Evolutionary conservation across 2,888 invertebrate species (phyloP).

Genomic region (Formica aserva): DNA sequence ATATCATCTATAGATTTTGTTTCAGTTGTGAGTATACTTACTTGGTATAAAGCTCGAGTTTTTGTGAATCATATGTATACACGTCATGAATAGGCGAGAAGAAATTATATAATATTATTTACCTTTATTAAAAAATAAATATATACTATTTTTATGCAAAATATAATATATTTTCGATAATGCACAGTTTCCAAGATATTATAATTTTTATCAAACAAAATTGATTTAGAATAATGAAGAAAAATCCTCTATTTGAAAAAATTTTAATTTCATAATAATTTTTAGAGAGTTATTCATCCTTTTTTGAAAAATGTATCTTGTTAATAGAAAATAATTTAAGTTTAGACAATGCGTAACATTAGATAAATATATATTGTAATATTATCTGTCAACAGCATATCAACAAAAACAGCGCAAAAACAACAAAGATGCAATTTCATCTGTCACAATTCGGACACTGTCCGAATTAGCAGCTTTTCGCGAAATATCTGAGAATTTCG

Average conservation of each 20-base stretch:
- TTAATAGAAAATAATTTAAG: background rate
- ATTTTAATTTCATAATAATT: too few species aligned
- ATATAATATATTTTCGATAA: too few species aligned
- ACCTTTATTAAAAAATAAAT: too few species aligned
- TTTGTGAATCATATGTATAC: background rate
- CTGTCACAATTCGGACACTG: constrained; percentile 85
- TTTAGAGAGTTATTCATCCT: too few species aligned
- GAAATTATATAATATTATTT: too few species aligned
- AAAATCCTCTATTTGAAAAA: too few species aligned
- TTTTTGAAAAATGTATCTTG: background rate
- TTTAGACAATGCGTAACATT: background rate
- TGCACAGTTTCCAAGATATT: too few species aligned
- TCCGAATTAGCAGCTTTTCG: constrained; percentile 94
- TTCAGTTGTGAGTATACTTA: constrained; percentile 86
- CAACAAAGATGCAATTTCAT: constrained; percentile 90
- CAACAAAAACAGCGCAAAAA: constrained; percentile 87
- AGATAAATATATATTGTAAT: constrained; percentile 28
- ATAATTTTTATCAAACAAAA: too few species aligned
- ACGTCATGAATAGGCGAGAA: too few species aligned
- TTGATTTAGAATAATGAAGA: too few species aligned
- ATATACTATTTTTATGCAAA: too few species aligned
- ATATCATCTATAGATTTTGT: constrained; percentile 83
- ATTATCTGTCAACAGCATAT: constrained; percentile 87
- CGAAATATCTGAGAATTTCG: constrained; percentile 93
- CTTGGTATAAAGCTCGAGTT: background rate